These are phyloP conservation scores for Zootoca vivipara DNA, from an alignment of 2,113 vertebrate species.

Conservation along the genomic window DNA sequence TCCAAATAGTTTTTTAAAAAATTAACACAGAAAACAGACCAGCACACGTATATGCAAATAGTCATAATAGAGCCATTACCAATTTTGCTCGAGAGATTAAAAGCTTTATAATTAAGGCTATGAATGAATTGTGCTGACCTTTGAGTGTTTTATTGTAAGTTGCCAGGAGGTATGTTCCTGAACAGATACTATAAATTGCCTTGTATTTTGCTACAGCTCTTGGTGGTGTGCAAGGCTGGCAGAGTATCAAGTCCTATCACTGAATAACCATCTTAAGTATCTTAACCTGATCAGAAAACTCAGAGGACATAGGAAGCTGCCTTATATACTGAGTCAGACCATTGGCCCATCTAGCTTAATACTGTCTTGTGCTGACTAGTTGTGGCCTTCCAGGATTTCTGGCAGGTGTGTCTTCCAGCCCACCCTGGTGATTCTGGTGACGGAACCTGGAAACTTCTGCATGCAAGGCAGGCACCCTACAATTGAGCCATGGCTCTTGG, in stretches of 20 bases:
- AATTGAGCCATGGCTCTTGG: background rate
- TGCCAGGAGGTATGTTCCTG: conserved; percentile 23
- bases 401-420: no score
- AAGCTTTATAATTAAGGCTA: conserved; percentile 23
- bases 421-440: no score
- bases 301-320: background rate
- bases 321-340: no score
- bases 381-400: no score
- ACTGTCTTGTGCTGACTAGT: no score
- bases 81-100: conserved; percentile 13
- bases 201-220: conserved; percentile 7
- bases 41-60: conserved; percentile 1
- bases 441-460: no score
- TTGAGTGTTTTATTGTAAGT: conserved; percentile 22
- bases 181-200: conserved; percentile 16
- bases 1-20: background rate
- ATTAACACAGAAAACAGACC: background rate
- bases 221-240: conserved; percentile 9
- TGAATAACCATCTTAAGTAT: background rate
- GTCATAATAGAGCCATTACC: background rate
- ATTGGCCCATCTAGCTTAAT: background rate
- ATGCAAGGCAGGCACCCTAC: background rate
- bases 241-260: background rate
- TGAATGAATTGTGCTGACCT: conserved; percentile 14
- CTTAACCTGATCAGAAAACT: background rate